Conservation (phyloP, 2,113 vertebrate species). For the Gavialis gangeticus region DNA sequence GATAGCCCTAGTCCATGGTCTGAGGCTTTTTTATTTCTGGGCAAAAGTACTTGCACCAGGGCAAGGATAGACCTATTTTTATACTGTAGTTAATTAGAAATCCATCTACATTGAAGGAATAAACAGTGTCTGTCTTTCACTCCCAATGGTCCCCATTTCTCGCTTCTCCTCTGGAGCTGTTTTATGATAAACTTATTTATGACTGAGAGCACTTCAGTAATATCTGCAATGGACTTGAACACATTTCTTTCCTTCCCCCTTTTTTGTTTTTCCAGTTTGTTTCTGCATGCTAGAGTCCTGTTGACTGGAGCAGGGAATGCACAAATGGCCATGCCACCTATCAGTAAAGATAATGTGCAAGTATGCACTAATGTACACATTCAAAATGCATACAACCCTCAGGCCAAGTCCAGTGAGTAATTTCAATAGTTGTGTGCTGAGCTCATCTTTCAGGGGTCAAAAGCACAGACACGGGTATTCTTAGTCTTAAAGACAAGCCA, state of each 20-base stretch:
- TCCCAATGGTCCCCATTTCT: neutral
- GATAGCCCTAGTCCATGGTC: neutral
- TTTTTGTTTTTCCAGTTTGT: neutral
- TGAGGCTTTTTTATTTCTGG: neutral
- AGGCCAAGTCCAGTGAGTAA: neutral
- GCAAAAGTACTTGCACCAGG: neutral
- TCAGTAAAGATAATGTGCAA: neutral
- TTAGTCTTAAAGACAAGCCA: neutral
- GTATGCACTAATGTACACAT: accelerated
- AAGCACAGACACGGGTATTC: neutral
- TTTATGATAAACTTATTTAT: neutral
- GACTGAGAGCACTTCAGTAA: neutral
- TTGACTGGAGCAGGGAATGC: neutral
- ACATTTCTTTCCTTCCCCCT: neutral
- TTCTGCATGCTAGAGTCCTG: neutral
- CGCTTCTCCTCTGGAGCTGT: neutral
- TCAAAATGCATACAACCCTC: neutral
- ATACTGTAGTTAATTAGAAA: neutral
- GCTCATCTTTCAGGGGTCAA: accelerated
- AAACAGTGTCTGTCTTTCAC: neutral
- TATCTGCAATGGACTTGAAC: neutral
- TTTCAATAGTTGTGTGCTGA: neutral
- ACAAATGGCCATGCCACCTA: neutral
- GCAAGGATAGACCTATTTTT: neutral
- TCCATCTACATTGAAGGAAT: neutral